These are phyloP conservation scores for Tiliacea aurago DNA, from an alignment of 2,888 invertebrate genomes.

Conservation along the genomic window DNA sequence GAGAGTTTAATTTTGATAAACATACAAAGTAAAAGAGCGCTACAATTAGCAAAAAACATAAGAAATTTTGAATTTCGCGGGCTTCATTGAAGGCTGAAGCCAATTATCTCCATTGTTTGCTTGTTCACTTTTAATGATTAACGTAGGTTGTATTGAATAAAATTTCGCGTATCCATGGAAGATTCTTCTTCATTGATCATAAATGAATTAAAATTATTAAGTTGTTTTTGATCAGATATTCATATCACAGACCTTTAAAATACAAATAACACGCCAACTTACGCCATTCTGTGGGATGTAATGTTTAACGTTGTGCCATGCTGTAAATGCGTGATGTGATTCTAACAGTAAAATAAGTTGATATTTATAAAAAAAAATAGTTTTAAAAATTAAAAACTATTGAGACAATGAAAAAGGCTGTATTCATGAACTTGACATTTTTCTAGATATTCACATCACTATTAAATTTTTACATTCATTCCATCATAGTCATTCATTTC, in stretches of 20 bases:
- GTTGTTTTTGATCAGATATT: background rate
- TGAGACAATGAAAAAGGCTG: background rate
- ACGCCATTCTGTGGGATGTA: background rate
- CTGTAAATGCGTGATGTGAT: background rate
- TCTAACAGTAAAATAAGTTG: background rate
- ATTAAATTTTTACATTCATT: conserved; percentile 33
- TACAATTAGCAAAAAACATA: too few relatives aligned
- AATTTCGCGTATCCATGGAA: too few relatives aligned
- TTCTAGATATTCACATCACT: conserved; percentile 7
- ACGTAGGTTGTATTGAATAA: too few relatives aligned
- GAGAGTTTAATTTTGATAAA: too few relatives aligned
- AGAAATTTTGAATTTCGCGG: too few relatives aligned
- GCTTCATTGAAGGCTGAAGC: background rate
- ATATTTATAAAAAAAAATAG: background rate
- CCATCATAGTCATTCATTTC: conserved; percentile 28
- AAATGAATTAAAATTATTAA: too few relatives aligned
- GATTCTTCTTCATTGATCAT: too few relatives aligned
- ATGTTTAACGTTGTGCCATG: background rate
- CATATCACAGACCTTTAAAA: background rate
- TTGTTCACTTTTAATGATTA: too few relatives aligned
- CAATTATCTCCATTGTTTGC: background rate
- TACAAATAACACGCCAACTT: background rate
- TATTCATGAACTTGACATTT: conserved; percentile 18
- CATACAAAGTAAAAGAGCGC: too few relatives aligned
- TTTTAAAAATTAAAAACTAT: background rate